Percentiles rank a stretch among this genome's conserved stretches.
Evolutionary conservation across 2,113 vertebrate genomes (phyloP).

Genomic region (Pyxicephalus adspersus): DNA sequence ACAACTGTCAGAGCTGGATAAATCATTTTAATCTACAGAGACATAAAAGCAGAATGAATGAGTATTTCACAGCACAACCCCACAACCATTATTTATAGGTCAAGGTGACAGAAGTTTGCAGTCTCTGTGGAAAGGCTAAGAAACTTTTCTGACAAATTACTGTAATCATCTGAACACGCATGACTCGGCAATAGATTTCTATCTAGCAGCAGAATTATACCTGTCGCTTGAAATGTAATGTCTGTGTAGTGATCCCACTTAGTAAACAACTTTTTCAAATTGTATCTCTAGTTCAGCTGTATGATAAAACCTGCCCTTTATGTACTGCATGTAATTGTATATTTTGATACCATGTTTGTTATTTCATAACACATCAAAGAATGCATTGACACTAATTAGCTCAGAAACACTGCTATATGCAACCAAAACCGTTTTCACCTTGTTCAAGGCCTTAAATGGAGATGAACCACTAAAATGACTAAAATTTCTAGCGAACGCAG

Average conservation of each 20-base stretch:
- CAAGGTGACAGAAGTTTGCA: constrained; percentile 15
- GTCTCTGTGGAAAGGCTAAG: constrained; percentile 2
- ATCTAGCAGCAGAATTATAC: not conserved
- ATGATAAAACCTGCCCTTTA: not conserved
- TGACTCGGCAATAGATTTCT: not conserved
- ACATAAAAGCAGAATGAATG: not conserved
- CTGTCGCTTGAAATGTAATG: too few relatives aligned
- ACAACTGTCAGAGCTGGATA: not conserved
- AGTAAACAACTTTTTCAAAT: not conserved
- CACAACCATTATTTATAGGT: constrained; percentile 21
- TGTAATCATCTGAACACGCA: constrained; percentile 23
- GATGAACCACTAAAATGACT: too few relatives aligned
- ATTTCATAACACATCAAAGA: too few relatives aligned
- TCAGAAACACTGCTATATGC: not conserved
- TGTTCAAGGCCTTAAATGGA: too few relatives aligned
- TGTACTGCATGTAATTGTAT: not conserved
- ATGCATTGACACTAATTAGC: not conserved
- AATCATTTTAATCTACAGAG: constrained; percentile 23
- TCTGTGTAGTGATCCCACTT: not conserved
- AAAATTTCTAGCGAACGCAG: too few relatives aligned
- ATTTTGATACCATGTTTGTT: not conserved
- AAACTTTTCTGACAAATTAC: constrained; percentile 39
- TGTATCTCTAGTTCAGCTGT: not conserved
- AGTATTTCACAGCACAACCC: constrained; percentile 1
- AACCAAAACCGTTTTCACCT: too few relatives aligned